Evolutionary conservation across 2,888 invertebrate genomes (phyloP).

Genomic region (Catocala sponsa): DNA sequence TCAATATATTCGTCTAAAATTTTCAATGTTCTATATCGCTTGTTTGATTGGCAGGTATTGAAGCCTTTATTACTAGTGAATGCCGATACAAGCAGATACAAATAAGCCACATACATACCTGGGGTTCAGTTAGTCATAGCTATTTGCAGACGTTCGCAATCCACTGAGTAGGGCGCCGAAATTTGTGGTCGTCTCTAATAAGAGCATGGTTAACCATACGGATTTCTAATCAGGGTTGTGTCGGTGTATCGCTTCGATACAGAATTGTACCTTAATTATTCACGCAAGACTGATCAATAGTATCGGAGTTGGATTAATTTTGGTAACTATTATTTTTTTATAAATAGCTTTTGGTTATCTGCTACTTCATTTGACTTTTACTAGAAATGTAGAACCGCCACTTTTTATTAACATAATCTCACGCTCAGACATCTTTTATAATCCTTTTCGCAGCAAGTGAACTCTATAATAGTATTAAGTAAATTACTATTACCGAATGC

Average conservation of each 20-base stretch:
- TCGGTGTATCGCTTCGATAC: conserved; percentile 18
- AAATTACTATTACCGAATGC: too few species aligned
- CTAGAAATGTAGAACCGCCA: too few species aligned
- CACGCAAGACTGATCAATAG: neutral
- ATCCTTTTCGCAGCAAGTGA: too few species aligned
- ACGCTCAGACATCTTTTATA: too few species aligned
- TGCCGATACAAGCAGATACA: neutral
- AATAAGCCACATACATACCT: conserved; percentile 20
- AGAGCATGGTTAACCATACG: conserved; percentile 36
- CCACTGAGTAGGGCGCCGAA: conserved; percentile 29
- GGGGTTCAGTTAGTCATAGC: conserved; percentile 27
- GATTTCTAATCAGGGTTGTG: conserved; percentile 42
- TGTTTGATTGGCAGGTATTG: neutral
- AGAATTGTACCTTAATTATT: conserved; percentile 20
- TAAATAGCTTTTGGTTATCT: too few species aligned
- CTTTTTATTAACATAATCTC: too few species aligned
- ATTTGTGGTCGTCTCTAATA: conserved; percentile 45
- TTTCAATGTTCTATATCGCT: too few species aligned
- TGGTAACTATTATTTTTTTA: too few species aligned
- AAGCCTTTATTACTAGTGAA: neutral
- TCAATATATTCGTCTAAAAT: too few species aligned
- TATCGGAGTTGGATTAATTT: neutral
- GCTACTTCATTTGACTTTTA: too few species aligned
- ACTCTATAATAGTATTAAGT: too few species aligned
- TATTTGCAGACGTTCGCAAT: conserved; percentile 36